Evolutionary conservation across 2,888 invertebrate genomes (phyloP), one percentile per base, ranked within the genome.

Genomic region (Drosophila lutescens): DNA sequence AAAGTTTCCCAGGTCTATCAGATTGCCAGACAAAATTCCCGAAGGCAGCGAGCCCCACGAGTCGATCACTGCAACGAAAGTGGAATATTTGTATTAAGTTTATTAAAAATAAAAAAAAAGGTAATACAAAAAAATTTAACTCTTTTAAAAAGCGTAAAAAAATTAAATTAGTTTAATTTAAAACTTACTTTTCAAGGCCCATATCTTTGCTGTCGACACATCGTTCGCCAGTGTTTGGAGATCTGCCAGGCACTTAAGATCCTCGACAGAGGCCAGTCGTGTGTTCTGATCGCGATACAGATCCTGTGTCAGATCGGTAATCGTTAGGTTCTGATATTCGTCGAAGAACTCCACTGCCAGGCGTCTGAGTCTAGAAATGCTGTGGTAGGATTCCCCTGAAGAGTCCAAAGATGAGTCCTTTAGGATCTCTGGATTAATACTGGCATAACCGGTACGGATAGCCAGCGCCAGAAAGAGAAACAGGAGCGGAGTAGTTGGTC

Each of bases 31-130:
- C 0, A 92, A 69, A 4, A 92, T 15, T 15, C 93, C 92, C 1
- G 92, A 67, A n/a, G 92, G 92, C 7, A 91, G 38, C 61, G 92
- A 91, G n/a, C 92, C 91, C 79, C 91, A 91, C 2, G 93, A 88
- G 80, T 93, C 93, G 1, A 92, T 40, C 86, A 92, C 93, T 93
- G 34, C 12, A 26, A 26, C 4, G 23, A 0, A 8, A 8, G 3
- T 2, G 13, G 20, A 7, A 20, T 1, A 15, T 40, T n/a, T 40
- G 7, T 40, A 8, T 2, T 13, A 12, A 36, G 13, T 36, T 32
- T 10, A 32, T 32, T 10, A 10, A 10, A 32, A 32, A 32, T 10
- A 9, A 9, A 32, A 32, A 32, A 10, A 10, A 10, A 10, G 8
- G 0, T 1, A 8, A 30, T 10, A 32, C 2, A 2, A 12, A 12